Conservation (phyloP, 2,797 vertebrate species). For the Argya squamiceps region DNA sequence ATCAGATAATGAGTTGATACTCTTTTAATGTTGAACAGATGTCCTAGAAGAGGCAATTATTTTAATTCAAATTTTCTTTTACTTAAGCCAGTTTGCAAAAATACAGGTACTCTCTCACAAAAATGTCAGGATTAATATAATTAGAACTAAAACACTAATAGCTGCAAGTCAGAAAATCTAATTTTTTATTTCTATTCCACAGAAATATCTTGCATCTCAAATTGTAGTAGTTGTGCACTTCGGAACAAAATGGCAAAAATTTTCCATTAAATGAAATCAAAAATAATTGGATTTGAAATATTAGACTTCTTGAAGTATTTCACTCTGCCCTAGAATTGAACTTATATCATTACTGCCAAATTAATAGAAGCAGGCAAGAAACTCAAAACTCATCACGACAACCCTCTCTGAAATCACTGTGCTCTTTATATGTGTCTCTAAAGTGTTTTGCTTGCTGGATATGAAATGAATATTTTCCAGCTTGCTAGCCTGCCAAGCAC, state of each 20-base stretch:
- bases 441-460: neutral
- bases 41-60: neutral
- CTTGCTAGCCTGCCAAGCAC: neutral
- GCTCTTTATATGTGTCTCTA: neutral
- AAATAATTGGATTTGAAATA: neutral
- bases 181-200: neutral
- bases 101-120: neutral
- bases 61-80: conserved; percentile 7
- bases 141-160: neutral
- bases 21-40: conserved; percentile 15
- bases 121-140: neutral
- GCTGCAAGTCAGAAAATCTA: neutral
- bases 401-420: neutral
- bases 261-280: neutral
- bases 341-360: neutral
- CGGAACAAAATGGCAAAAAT: neutral
- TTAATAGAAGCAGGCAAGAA: neutral
- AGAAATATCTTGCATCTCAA: neutral
- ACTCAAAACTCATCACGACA: neutral
- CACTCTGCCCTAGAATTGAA: neutral
- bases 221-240: neutral
- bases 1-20: conserved; percentile 12
- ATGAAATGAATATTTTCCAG: neutral
- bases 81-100: neutral
- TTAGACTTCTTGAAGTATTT: neutral